Evolutionary conservation across 2,888 invertebrate genomes (phyloP), one percentile per base, ranked within the genome.

Genomic region (Orgyia antiqua): DNA sequence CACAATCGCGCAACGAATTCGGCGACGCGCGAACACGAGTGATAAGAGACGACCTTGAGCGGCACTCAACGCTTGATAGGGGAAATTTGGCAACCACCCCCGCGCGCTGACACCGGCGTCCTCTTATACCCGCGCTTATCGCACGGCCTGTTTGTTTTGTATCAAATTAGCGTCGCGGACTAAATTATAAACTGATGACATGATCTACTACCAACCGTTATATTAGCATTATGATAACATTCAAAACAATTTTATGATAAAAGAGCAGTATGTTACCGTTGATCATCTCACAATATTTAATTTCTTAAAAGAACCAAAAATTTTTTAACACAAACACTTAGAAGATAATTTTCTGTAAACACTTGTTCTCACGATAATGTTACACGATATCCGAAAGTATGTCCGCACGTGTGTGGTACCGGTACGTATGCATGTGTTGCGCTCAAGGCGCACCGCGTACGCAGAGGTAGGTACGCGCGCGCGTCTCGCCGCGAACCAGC

Each of bases 21-120:
- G 51, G 60, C 58, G 60, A 51, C 61, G 70, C 68, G 55, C 64
- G 63, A 61, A 58, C 56, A 58, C 58, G 56, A 56, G 50, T 73
- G 83, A 84, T 83, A 83, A 74, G 67, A 48, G 53, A 59, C 68
- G 82, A 76, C 84, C 84, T 84, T 84, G 82, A 43, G 56, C 54
- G 49, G 65, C 58, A 68, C 67, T 74, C 68, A 71, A 67, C 70
- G 61, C 54, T 59, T 82, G 82, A 84, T 83, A 83, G 80, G 75
- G 57, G 68, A 77, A 77, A 66, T 82, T 86, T 65, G 82, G 82
- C 73, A 64, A 52, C 57, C 38, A 46, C 44, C 50, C 53, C 43
- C 51, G 42, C 54, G 24, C 31, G 24, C 17, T 7, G 17, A 13
- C 36, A 52, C 29, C 45, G 33, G 34, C 54, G 44, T 45, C 58